Percentiles rank a stretch among this genome's conserved stretches.
Conservation (phyloP, 2,888 invertebrate genomes). For the Heliconius charithonia region DNA sequence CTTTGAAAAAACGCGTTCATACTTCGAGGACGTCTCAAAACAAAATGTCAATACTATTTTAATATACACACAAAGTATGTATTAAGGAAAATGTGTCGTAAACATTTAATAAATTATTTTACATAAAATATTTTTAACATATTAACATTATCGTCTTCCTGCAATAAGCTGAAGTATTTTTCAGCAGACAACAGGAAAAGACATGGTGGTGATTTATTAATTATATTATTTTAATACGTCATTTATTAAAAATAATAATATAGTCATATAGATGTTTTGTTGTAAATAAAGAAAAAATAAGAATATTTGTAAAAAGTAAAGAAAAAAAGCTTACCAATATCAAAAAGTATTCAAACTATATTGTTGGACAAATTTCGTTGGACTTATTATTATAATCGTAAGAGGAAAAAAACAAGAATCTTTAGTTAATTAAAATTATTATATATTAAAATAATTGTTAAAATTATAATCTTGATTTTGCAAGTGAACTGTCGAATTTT, state of each 20-base stretch:
- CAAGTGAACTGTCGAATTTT: background rate
- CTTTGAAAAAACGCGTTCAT: constrained; percentile 43
- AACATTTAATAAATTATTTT: constrained; percentile 43
- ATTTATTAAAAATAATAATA: background rate
- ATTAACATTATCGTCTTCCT: constrained; percentile 49
- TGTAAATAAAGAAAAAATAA: background rate
- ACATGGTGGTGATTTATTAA: constrained; percentile 38
- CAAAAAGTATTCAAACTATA: too few relatives aligned
- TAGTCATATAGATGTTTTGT: background rate
- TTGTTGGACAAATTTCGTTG: too few relatives aligned
- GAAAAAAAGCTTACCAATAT: background rate
- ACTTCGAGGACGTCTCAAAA: constrained; percentile 29
- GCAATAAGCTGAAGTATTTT: constrained; percentile 51
- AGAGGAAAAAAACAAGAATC: constrained; percentile 10
- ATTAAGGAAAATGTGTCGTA: constrained; percentile 46
- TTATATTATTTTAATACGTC: constrained; percentile 12
- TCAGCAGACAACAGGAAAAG: constrained; percentile 54
- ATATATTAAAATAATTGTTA: too few relatives aligned
- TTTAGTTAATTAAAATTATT: constrained; percentile 5
- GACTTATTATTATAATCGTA: background rate
- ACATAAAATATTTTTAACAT: constrained; percentile 44
- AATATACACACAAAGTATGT: constrained; percentile 19
- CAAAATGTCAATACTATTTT: constrained; percentile 42
- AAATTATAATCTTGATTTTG: background rate
- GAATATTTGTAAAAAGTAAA: background rate